A percentile compares a stretch with the other conserved stretches of the same genome.
phyloP scores from a whole-genome alignment of 2,113 vertebrate genomes.

The Phaethon lepturus region DNA sequence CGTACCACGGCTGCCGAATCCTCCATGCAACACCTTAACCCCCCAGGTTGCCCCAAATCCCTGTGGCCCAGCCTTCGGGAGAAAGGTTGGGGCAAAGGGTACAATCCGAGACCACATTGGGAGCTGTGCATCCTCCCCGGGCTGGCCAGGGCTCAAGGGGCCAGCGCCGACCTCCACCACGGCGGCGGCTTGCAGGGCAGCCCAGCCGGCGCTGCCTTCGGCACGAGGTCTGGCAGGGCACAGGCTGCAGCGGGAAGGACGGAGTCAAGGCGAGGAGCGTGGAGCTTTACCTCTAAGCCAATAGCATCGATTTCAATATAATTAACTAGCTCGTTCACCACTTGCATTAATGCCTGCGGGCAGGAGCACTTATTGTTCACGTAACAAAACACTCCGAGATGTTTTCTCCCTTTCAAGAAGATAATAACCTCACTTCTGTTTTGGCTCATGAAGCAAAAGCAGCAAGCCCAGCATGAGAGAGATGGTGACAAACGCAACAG shows the following conservation, averaged over 20 bases:
- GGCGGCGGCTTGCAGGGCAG: accelerated
- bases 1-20: background rate
- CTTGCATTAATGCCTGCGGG: background rate
- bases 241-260: background rate
- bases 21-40: background rate
- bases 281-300: background rate
- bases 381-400: background rate
- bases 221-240: background rate
- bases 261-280: background rate
- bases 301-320: background rate
- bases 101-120: accelerated
- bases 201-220: background rate
- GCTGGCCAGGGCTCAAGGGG: background rate
- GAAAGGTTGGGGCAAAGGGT: background rate
- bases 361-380: background rate
- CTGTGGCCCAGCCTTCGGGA: background rate
- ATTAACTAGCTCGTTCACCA: background rate
- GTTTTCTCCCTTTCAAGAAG: background rate
- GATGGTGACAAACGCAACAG: background rate
- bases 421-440: background rate
- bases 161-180: accelerated
- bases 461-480: background rate
- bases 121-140: background rate
- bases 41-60: background rate
- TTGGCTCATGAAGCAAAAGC: background rate